phyloP scores from a whole-genome alignment of 2,797 vertebrate species.

The Phoebastria nigripes region DNA sequence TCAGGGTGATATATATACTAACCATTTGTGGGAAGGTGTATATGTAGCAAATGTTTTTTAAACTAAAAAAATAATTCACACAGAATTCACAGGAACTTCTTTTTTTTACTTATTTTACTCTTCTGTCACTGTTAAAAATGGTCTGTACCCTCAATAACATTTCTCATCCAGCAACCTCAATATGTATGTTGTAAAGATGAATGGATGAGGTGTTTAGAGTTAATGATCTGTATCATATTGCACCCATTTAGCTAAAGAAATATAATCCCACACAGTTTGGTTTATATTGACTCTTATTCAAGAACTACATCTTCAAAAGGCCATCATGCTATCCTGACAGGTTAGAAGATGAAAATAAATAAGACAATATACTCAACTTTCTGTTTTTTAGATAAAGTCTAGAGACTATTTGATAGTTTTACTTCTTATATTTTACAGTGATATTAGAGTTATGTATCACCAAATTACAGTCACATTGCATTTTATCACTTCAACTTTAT shows the following conservation, averaged over 20 bases:
- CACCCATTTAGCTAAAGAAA: constrained; percentile 63
- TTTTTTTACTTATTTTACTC: neutral
- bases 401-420: constrained; percentile 2
- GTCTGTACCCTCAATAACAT: neutral
- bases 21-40: neutral
- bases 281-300: constrained; percentile 62
- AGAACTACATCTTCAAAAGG: constrained; percentile 38
- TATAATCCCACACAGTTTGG: constrained; percentile 46
- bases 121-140: constrained; percentile 43
- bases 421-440: constrained; percentile 10
- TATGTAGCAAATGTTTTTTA: constrained; percentile 1
- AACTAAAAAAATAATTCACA: constrained; percentile 12
- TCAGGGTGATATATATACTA: neutral
- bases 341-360: constrained; percentile 58
- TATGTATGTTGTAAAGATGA: constrained; percentile 49
- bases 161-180: constrained; percentile 48
- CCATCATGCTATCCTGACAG: constrained; percentile 32
- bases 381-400: neutral
- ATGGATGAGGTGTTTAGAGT: constrained; percentile 59
- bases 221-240: constrained; percentile 66
- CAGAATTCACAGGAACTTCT: neutral
- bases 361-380: constrained; percentile 34
- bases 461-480: neutral
- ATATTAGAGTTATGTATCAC: constrained; percentile 1
- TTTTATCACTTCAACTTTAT: constrained; percentile 29